These are phyloP conservation scores for Triplophysa bombifrons DNA, from an alignment of 2,797 vertebrate species.

Conservation along the genomic window DNA sequence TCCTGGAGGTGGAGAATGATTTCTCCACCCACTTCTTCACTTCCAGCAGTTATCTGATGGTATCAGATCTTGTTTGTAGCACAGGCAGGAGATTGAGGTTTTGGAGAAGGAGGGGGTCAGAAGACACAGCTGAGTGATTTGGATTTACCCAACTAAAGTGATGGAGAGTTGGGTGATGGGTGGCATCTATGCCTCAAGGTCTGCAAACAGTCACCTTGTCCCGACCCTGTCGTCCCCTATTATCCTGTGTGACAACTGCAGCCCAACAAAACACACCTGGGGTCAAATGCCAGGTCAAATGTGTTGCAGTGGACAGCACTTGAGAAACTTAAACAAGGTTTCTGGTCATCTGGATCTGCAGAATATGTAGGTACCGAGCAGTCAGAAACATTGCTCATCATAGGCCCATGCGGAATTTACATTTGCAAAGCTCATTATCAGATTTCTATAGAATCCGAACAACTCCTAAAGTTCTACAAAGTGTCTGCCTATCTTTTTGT, in stretches of 20 bases:
- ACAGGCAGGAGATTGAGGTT: conserved; percentile 57
- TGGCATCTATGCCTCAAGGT: conserved; percentile 29
- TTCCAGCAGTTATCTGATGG: conserved; percentile 62
- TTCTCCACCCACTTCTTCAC: conserved; percentile 59
- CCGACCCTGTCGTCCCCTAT: conserved; percentile 3
- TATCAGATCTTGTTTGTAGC: conserved; percentile 62
- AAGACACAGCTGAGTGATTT: conserved; percentile 55
- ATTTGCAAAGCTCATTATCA: background rate
- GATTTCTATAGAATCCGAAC: background rate
- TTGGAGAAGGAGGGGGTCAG: conserved; percentile 32
- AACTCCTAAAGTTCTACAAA: background rate
- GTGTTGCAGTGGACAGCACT: conserved; percentile 29
- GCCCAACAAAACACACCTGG: conserved; percentile 44
- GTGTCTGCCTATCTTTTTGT: too few species aligned
- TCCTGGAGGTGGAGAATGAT: conserved; percentile 59
- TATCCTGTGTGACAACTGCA: conserved; percentile 45
- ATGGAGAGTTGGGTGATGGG: background rate
- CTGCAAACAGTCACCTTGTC: conserved; percentile 15
- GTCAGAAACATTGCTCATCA: conserved; percentile 26
- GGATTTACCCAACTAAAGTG: conserved; percentile 42
- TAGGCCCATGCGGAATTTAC: background rate
- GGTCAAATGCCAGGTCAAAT: conserved; percentile 49
- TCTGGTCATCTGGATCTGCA: conserved; percentile 22
- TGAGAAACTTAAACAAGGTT: conserved; percentile 37
- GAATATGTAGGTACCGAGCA: background rate